A percentile compares a stretch with the other conserved stretches of the same genome.
phyloP scores from a whole-genome alignment of 2,113 vertebrate species.

The Phodopus roborovskii region DNA sequence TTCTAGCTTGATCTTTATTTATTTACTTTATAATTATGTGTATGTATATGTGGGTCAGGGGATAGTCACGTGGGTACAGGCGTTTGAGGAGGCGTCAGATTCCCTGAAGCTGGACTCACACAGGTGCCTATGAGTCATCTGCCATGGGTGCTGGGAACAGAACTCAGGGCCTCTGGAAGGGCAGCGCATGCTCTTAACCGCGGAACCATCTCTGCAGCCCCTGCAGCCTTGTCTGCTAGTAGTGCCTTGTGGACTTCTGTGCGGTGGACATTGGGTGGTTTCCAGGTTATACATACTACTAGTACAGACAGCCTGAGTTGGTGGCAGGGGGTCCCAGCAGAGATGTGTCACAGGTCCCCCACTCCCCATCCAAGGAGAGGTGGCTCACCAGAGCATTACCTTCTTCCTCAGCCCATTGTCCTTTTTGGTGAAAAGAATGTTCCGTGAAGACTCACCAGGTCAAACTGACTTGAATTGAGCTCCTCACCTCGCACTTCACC shows the following conservation, averaged over 20 bases:
- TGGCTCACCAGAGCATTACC: not conserved
- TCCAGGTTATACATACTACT: not conserved
- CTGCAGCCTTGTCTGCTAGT: not conserved
- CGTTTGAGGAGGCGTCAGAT: not conserved
- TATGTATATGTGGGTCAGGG: not conserved
- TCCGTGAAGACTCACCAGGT: not conserved
- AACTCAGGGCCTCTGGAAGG: not conserved
- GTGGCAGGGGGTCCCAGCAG: not conserved
- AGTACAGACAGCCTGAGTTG: not conserved
- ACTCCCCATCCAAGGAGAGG: too few relatives aligned
- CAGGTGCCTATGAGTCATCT: not conserved
- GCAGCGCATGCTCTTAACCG: not conserved
- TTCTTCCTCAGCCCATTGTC: not conserved
- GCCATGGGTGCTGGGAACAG: not conserved
- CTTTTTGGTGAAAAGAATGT: not conserved
- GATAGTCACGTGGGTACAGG: not conserved
- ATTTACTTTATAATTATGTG: not conserved
- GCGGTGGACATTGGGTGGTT: not conserved
- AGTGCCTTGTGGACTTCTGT: not conserved
- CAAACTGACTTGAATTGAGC: not conserved
- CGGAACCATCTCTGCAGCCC: not conserved
- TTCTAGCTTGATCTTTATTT: not conserved
- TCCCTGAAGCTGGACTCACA: not conserved
- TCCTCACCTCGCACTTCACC: not conserved
- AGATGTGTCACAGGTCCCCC: not conserved